Evolutionary conservation across 1,140 invertebrate species (phyloP).

Genomic region (Parasteatoda tepidariorum): DNA sequence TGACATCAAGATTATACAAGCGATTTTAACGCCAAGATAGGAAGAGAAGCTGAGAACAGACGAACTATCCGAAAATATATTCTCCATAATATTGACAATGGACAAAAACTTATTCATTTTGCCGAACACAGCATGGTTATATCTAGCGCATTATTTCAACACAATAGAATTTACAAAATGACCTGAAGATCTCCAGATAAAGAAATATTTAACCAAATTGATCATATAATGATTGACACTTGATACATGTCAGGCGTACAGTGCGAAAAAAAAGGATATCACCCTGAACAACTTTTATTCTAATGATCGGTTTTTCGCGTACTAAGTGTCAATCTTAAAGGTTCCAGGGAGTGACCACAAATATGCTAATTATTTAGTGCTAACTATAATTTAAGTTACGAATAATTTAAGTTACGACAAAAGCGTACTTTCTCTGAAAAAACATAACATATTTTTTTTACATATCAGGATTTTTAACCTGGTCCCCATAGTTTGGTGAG

Average conservation of each 20-base stretch:
- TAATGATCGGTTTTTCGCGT: too few relatives aligned
- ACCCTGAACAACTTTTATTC: too few relatives aligned
- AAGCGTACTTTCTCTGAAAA: too few relatives aligned
- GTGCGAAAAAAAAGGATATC: too few relatives aligned
- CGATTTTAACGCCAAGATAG: neutral
- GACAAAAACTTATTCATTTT: neutral
- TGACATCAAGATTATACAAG: neutral
- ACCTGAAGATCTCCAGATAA: neutral
- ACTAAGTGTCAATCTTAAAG: too few relatives aligned
- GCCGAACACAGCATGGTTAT: neutral
- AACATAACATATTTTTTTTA: too few relatives aligned
- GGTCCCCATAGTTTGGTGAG: too few relatives aligned
- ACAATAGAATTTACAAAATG: conserved; percentile 1
- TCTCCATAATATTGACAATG: neutral
- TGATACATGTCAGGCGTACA: neutral
- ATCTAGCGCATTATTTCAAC: neutral
- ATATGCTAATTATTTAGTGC: too few relatives aligned
- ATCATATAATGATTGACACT: neutral
- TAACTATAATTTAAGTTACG: too few relatives aligned
- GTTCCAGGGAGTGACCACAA: too few relatives aligned
- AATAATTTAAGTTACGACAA: too few relatives aligned
- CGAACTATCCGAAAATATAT: neutral
- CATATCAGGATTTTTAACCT: too few relatives aligned
- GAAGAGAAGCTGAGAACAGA: neutral
- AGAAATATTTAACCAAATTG: neutral